A percentile compares a stretch with the other conserved stretches of the same genome.
phyloP scores from a whole-genome alignment of 2,113 vertebrate genomes.

The Gavia stellata region DNA sequence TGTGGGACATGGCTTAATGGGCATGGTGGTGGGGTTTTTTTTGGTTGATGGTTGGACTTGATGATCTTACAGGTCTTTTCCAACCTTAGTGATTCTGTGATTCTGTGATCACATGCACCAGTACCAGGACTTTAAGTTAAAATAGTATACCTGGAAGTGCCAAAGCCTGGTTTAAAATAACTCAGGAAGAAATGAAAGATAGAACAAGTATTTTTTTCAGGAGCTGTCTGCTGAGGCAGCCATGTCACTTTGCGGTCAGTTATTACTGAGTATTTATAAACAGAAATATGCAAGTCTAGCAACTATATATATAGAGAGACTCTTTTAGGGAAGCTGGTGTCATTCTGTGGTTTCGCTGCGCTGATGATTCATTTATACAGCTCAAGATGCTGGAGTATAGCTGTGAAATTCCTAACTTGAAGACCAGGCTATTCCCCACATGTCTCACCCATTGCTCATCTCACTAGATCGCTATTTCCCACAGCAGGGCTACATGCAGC shows the following conservation, averaged over 20 bases:
- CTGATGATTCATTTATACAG: conserved; percentile 29
- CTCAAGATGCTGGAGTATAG: not conserved
- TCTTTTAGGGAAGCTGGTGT: conserved; percentile 34
- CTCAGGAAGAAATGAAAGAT: not conserved
- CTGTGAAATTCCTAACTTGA: conserved; percentile 36
- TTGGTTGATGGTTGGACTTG: no score
- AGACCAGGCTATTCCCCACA: not conserved
- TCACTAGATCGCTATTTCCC: not conserved
- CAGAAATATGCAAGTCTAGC: conserved; percentile 42
- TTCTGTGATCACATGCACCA: not conserved
- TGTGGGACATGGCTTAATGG: no score
- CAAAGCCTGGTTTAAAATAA: not conserved
- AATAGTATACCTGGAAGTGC: not conserved
- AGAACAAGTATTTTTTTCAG: not conserved
- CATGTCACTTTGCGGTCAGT: not conserved
- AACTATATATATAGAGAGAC: not conserved
- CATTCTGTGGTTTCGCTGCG: not conserved
- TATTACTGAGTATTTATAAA: conserved; percentile 41
- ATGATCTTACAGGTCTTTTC: no score
- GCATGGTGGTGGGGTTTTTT: no score
- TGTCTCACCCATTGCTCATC: conserved; percentile 6
- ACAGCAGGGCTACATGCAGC: not conserved
- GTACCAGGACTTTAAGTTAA: not conserved
- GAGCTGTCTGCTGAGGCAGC: not conserved
- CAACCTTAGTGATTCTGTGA: no score